Percentiles rank a stretch among this genome's conserved stretches.
Conservation (phyloP, 2,888 invertebrate genomes). For the Heliconius sara region DNA sequence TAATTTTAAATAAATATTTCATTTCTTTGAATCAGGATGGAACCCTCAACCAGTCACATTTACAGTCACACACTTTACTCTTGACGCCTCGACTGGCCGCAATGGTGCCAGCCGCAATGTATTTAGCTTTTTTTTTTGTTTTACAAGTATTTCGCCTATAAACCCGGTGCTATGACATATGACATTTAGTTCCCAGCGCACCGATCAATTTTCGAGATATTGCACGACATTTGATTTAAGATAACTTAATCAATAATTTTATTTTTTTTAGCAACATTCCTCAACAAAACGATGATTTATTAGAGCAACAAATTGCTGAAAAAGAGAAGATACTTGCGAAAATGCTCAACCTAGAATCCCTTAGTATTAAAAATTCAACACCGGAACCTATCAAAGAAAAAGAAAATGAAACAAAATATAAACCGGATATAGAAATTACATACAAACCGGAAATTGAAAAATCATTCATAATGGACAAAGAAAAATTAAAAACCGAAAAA, state of each 20-base stretch:
- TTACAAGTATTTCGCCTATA: no score
- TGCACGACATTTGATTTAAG: no score
- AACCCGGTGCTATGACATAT: no score
- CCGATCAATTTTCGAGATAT: no score
- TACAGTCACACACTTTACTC: no score
- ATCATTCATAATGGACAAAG: constrained; percentile 27
- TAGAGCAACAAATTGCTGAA: constrained; percentile 88
- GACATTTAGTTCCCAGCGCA: no score
- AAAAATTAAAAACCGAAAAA: constrained; percentile 37
- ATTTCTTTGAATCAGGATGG: no score
- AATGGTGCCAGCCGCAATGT: no score
- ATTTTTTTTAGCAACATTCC: constrained; percentile 71
- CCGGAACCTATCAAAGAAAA: constrained; percentile 39
- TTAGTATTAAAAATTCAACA: constrained; percentile 61
- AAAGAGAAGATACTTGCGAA: constrained; percentile 90
- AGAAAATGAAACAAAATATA: constrained; percentile 36
- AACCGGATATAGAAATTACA: constrained; percentile 33
- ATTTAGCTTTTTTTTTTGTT: no score
- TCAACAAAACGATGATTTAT: constrained; percentile 85
- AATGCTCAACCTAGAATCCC: constrained; percentile 85
- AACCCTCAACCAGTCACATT: no score
- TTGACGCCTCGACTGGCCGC: no score
- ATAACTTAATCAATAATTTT: background rate
- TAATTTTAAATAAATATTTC: no score
- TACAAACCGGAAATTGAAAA: constrained; percentile 37